Conservation (phyloP, 1,140 invertebrate species). For the Homalodisca vitripennis region DNA sequence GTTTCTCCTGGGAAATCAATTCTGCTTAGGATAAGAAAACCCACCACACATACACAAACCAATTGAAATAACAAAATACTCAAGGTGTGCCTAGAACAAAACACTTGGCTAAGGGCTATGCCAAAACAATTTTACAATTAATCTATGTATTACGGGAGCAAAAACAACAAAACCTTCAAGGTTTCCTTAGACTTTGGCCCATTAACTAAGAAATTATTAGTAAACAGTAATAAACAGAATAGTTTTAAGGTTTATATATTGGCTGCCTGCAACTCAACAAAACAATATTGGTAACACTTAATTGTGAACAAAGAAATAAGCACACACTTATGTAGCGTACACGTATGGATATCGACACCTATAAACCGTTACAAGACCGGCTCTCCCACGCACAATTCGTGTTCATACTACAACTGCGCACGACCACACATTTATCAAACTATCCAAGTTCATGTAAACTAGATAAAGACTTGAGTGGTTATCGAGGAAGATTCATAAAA, state of each 20-base stretch:
- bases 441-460: too few species aligned
- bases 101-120: not conserved
- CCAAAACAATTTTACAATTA: not conserved
- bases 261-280: not conserved
- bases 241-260: not conserved
- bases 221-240: not conserved
- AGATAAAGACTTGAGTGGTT: not conserved
- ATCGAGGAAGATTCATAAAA: not conserved
- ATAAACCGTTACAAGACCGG: not conserved
- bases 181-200: not conserved
- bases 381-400: not conserved
- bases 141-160: not conserved
- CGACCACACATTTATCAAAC: not conserved
- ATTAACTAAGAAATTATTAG: not conserved
- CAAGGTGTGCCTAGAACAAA: too few species aligned
- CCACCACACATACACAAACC: not conserved
- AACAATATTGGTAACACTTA: constrained; percentile 15
- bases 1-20: not conserved
- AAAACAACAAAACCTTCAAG: not conserved
- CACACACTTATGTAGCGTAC: not conserved
- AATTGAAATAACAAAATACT: not conserved
- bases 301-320: constrained; percentile 1
- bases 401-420: not conserved
- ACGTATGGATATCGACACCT: constrained; percentile 1
- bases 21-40: not conserved